Percentiles rank a stretch among this genome's conserved stretches.
phyloP scores from a whole-genome alignment of 2,797 vertebrate genomes.

The Acanthopagrus latus region DNA sequence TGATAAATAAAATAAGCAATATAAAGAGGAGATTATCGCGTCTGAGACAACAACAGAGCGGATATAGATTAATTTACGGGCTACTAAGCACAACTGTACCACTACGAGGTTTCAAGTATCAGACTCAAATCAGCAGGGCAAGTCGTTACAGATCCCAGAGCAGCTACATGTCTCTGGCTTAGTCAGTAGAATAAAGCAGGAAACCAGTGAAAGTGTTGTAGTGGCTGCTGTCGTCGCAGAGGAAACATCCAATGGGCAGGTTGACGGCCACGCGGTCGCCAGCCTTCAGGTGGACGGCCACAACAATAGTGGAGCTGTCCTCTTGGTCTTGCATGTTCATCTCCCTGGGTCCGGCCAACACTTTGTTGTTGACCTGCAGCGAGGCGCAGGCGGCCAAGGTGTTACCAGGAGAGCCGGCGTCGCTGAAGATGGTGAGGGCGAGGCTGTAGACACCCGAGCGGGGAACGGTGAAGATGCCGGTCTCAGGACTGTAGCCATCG shows the following conservation, averaged over 20 bases:
- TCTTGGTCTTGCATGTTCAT: slow-evolving; percentile 75
- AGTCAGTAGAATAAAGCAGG: slow-evolving; percentile 78
- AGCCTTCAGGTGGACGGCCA: slow-evolving; percentile 67
- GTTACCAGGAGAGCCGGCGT: slow-evolving; percentile 59
- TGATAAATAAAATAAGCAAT: not conserved
- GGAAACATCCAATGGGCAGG: slow-evolving; percentile 62
- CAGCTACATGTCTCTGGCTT: slow-evolving; percentile 1
- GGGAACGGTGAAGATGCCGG: slow-evolving; percentile 74
- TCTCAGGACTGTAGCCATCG: slow-evolving; percentile 48
- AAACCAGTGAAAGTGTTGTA: slow-evolving; percentile 85
- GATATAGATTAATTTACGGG: not conserved
- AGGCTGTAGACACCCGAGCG: slow-evolving; percentile 81
- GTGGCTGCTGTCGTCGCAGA: slow-evolving; percentile 78
- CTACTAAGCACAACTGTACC: not conserved
- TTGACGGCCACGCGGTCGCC: slow-evolving; percentile 74
- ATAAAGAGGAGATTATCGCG: not conserved
- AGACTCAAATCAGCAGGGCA: slow-evolving; percentile 14
- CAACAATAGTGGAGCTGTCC: slow-evolving; percentile 74
- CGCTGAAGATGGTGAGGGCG: slow-evolving; percentile 79
- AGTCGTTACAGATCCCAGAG: slow-evolving; percentile 2
- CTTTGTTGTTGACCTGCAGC: slow-evolving; percentile 65
- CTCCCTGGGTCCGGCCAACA: slow-evolving; percentile 58
- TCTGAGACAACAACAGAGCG: not conserved
- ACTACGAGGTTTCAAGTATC: slow-evolving; percentile 16
- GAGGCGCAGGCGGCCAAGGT: slow-evolving; percentile 62